phyloP scores from a whole-genome alignment of 2,113 vertebrate species.

The Poecile atricapillus region DNA sequence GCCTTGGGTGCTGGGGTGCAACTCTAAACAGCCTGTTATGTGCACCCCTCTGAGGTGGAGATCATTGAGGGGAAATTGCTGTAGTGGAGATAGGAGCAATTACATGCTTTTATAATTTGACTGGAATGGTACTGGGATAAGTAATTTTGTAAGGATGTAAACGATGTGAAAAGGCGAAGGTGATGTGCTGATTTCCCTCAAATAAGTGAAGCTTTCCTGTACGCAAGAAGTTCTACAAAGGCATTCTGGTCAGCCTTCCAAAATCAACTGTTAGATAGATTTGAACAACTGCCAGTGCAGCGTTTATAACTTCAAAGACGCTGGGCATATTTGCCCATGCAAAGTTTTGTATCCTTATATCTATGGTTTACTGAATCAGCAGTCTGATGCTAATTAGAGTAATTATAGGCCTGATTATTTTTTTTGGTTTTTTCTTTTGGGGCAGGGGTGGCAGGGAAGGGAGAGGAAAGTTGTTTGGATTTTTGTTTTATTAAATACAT shows the following conservation, averaged over 20 bases:
- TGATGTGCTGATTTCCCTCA: neutral
- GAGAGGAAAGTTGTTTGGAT: neutral
- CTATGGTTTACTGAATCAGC: neutral
- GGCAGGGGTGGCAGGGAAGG: accelerated
- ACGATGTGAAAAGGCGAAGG: neutral
- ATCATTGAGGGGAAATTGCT: neutral
- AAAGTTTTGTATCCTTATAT: neutral
- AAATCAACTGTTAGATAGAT: neutral
- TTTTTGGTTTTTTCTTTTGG: neutral
- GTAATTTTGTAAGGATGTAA: neutral
- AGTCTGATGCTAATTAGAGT: neutral
- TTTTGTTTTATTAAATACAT: neutral
- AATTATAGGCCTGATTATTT: neutral
- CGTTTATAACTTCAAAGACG: neutral
- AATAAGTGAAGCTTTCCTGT: neutral
- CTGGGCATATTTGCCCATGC: neutral
- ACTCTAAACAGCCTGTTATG: neutral
- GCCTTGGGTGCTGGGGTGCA: neutral
- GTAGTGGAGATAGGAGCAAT: neutral
- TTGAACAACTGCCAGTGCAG: neutral
- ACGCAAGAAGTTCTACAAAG: neutral
- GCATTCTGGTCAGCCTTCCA: neutral
- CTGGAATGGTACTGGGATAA: neutral
- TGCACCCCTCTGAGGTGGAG: neutral
- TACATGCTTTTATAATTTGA: neutral